Conservation (phyloP, 92 coral and sea anemone genomes). For the Paramuricea clavata region DNA sequence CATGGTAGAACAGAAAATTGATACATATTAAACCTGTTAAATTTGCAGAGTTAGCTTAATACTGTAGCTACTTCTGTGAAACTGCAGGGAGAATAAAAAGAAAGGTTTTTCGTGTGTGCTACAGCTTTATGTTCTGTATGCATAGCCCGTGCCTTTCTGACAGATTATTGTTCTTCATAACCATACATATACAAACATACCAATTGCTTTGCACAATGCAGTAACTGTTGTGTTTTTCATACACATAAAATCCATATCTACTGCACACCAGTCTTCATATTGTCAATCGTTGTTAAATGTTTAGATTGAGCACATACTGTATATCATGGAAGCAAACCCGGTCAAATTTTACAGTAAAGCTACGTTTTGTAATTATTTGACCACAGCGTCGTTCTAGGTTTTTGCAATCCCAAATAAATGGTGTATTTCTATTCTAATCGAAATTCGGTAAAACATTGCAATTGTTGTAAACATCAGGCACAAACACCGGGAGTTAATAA, state of each 20-base stretch:
- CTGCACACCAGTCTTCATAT: background rate
- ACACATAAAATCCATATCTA: background rate
- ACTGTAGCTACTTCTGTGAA: conserved; percentile 45
- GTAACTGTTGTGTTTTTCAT: background rate
- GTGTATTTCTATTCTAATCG: too few species aligned
- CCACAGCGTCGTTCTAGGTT: too few species aligned
- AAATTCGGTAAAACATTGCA: too few species aligned
- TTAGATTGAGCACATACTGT: background rate
- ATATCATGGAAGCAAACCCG: background rate
- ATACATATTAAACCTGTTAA: conserved; percentile 36
- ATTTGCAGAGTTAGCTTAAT: conserved; percentile 36
- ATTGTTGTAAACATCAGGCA: too few species aligned
- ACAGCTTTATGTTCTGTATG: conserved; percentile 14
- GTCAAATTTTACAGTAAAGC: too few species aligned
- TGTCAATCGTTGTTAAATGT: background rate
- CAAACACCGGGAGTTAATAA: too few species aligned
- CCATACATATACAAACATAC: too few species aligned
- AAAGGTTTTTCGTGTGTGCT: conserved; percentile 51
- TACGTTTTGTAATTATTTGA: too few species aligned
- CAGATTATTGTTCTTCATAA: conserved; percentile 4
- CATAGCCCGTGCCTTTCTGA: conserved; percentile 58
- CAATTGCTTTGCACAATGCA: too few species aligned
- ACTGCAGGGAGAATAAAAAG: conserved; percentile 48
- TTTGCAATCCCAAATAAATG: too few species aligned
- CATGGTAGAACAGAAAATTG: background rate